Evolutionary conservation across 1,140 invertebrate species (phyloP), one percentile per base, ranked within the genome.

Genomic region (Parasteatoda tepidariorum): DNA sequence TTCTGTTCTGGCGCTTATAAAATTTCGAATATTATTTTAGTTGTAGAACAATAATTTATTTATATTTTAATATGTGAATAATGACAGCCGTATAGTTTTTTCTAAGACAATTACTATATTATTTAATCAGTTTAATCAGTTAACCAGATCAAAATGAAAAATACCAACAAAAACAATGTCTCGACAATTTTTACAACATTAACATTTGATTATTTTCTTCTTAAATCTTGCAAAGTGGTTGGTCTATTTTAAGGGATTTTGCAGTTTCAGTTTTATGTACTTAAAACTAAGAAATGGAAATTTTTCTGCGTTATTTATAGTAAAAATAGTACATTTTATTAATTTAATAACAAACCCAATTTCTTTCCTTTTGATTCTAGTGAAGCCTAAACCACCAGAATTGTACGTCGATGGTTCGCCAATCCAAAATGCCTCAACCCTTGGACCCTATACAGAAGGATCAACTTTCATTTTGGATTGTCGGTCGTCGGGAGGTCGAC

Each of bases 371-470:
- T 59, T 33, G 24, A 41, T 78, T 78, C 4, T 62, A 86, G 86
- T 85, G 54, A 86, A 81, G 78, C 86, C 86, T 6, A 75, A 82
- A 15, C 22, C 76, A 18, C 86, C 86, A 15, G 81, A 76, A 38
- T 79, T 86, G 0, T 73, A 78, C 15, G 68, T 86, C 4, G 84
- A 86, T 61, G 85, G 85, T 4, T 24, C 26, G 0, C 24, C 30
- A 4, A 66, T 86, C 6, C 54, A 85, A 15, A 76, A 78, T 28
- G 61, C 59, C 13, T 73, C 75, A 3, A 71, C 76, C 18, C 34
- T 86, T 4, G 86, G 86, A 22, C 85, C 86, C 6, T 87, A 87
- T 33, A 85, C 64, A 2, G 87, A 87, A 68, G 85, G 87, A 0
- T 84, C 86, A 22, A 86, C 85, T 1, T 70, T 87, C 13, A 68